These are phyloP conservation scores for Halcyon malimbica DNA, from an alignment of 2,113 vertebrate species.

Conservation along the genomic window DNA sequence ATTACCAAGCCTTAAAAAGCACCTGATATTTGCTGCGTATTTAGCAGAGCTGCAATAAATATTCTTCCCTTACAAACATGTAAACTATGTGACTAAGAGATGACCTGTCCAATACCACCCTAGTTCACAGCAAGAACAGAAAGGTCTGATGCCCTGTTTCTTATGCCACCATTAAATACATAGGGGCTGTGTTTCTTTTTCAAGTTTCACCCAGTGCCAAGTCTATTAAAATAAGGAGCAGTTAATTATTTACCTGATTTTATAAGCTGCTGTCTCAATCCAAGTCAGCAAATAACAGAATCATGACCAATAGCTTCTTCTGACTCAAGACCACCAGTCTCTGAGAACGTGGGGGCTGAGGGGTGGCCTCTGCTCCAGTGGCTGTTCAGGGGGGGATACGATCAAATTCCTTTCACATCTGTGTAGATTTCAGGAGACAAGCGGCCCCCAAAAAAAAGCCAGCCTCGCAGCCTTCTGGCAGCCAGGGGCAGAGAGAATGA, in stretches of 20 bases:
- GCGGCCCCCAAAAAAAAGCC: background rate
- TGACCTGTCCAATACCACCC: background rate
- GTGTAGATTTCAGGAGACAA: conserved; percentile 13
- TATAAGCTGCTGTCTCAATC: background rate
- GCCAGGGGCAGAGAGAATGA: background rate
- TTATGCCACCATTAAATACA: background rate
- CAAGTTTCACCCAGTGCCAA: background rate
- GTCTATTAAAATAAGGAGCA: background rate
- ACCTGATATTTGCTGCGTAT: background rate
- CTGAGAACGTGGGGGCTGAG: background rate
- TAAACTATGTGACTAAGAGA: background rate
- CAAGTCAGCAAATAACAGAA: background rate
- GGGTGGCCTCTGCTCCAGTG: background rate
- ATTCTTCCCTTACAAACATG: background rate
- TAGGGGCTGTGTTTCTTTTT: background rate
- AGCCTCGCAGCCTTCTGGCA: background rate
- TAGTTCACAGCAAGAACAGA: background rate
- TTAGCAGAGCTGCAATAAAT: background rate
- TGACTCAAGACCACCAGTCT: accelerated
- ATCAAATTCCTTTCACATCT: background rate
- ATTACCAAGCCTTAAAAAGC: background rate
- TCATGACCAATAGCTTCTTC: background rate
- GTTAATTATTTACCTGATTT: background rate
- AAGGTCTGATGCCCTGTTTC: background rate
- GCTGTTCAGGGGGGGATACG: background rate